phyloP scores from a whole-genome alignment of 2,797 vertebrate species.

The Brotula barbata region DNA sequence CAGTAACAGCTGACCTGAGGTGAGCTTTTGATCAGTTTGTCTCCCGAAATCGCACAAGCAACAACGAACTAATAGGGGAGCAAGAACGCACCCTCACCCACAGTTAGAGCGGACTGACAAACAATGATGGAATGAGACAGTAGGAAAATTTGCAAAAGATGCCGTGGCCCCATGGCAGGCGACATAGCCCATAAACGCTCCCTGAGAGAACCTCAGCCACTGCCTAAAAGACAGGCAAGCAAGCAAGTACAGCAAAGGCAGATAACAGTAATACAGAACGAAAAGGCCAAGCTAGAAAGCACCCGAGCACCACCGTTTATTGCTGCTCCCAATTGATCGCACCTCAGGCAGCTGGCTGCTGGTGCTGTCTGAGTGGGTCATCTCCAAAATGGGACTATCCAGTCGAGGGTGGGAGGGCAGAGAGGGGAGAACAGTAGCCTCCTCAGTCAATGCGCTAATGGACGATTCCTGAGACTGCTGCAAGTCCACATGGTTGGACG shows the following conservation, averaged over 20 bases:
- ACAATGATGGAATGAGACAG: conserved; percentile 14
- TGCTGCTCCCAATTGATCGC: conserved; percentile 84
- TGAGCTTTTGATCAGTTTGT: conserved; percentile 78
- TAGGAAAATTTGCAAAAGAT: conserved; percentile 13
- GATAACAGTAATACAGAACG: conserved; percentile 34
- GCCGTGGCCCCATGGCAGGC: conserved; percentile 16
- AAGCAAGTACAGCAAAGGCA: conserved; percentile 44
- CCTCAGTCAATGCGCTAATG: conserved; percentile 86
- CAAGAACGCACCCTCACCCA: conserved; percentile 33
- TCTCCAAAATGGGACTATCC: conserved; percentile 89
- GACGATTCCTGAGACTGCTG: conserved; percentile 92
- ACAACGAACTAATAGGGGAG: conserved; percentile 41
- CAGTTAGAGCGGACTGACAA: conserved; percentile 56
- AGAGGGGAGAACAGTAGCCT: conserved; percentile 77
- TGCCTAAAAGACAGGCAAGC: conserved; percentile 34
- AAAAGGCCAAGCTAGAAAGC: conserved; percentile 71
- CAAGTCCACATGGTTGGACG: conserved; percentile 88
- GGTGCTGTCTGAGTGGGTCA: conserved; percentile 91
- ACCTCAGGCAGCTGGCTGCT: conserved; percentile 99
- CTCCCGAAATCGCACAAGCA: conserved; percentile 84
- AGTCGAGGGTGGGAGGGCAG: conserved; percentile 74
- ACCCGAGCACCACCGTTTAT: conserved; percentile 89
- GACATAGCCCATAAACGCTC: conserved; percentile 29
- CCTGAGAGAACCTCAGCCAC: conserved; percentile 21
- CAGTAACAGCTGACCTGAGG: conserved; percentile 97